A percentile compares a stretch with the other conserved stretches of the same genome.
Conservation (phyloP, 2,888 invertebrate genomes). For the Parapristionchus giblindavisi region DNA sequence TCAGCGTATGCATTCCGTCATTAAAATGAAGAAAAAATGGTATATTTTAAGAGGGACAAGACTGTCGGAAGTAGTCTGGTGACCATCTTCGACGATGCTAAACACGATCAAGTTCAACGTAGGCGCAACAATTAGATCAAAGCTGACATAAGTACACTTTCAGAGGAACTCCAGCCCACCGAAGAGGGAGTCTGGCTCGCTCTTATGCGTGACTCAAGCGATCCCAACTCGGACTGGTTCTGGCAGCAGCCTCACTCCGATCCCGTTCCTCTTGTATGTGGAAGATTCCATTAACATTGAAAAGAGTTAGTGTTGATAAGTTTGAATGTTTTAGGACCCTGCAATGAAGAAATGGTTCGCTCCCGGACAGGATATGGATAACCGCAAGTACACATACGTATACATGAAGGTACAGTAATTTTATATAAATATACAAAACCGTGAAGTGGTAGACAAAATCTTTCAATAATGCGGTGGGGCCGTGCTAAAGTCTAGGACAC, state of each 20-base stretch:
- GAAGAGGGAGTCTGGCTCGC: constrained; percentile 13
- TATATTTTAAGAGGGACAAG: constrained; percentile 2
- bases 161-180: neutral
- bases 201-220: neutral
- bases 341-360: constrained; percentile 43
- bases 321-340: constrained; percentile 36
- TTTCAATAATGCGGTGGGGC: neutral
- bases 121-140: neutral
- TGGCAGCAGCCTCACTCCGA: neutral
- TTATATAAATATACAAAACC: neutral
- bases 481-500: neutral
- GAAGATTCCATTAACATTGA: neutral
- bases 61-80: constrained; percentile 39
- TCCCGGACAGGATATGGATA: constrained; percentile 43
- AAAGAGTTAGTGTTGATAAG: neutral
- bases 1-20: neutral
- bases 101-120: constrained; percentile 43
- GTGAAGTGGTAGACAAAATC: neutral
- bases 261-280: constrained; percentile 23
- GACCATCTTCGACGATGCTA: constrained; percentile 45
- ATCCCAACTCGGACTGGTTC: neutral
- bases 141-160: too few species aligned
- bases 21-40: neutral
- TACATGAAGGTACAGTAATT: constrained; percentile 42
- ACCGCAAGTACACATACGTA: constrained; percentile 47